These are phyloP conservation scores for Rhinogobio ventralis DNA, from an alignment of 2,797 vertebrate genomes.

Conservation along the genomic window DNA sequence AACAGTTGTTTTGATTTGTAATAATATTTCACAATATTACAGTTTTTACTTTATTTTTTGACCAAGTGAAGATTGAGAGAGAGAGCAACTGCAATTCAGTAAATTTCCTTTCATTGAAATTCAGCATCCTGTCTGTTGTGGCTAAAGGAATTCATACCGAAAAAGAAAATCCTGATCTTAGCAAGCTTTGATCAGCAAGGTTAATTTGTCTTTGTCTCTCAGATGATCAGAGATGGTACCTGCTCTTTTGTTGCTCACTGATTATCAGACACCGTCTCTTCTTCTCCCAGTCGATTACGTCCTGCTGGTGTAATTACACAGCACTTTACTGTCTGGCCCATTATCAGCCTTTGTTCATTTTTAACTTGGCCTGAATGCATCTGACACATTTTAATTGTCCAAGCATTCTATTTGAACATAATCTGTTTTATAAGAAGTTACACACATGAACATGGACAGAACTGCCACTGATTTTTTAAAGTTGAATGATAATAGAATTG, in stretches of 20 bases:
- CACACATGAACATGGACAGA: not conserved
- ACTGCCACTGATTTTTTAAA: not conserved
- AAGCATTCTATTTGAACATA: not conserved
- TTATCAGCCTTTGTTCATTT: constrained; percentile 33
- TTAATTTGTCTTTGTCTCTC: constrained; percentile 27
- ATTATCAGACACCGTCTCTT: constrained; percentile 15
- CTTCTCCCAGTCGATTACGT: constrained; percentile 41
- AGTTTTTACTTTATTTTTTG: too few species aligned
- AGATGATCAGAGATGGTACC: constrained; percentile 26
- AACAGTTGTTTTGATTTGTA: not conserved
- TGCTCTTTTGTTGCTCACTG: constrained; percentile 11
- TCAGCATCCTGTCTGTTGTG: not conserved
- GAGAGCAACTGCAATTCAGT: not conserved
- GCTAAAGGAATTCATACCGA: not conserved
- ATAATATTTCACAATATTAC: not conserved
- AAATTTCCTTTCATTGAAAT: not conserved
- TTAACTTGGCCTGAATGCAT: not conserved
- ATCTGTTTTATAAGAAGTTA: not conserved
- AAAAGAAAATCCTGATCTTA: not conserved
- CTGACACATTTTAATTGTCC: constrained; percentile 4
- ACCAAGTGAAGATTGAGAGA: too few species aligned
- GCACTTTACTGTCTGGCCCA: constrained; percentile 6
- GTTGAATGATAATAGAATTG: not conserved
- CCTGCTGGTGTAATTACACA: constrained; percentile 27
- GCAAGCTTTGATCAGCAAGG: not conserved